These are phyloP conservation scores for Pyrrhia umbra DNA, from an alignment of 2,888 invertebrate genomes.

Conservation along the genomic window DNA sequence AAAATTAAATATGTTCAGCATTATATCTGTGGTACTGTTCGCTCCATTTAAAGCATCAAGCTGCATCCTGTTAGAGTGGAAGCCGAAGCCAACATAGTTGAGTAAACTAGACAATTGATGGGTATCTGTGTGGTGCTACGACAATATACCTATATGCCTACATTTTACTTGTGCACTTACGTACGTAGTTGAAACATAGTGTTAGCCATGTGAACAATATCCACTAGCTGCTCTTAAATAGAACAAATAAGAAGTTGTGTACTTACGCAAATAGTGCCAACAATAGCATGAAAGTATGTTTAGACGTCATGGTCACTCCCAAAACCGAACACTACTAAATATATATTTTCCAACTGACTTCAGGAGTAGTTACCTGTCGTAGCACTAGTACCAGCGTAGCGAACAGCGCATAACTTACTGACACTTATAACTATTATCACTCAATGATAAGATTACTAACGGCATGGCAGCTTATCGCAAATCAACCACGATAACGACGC, in stretches of 20 bases:
- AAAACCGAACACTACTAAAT: conserved; percentile 67
- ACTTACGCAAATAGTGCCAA: conserved; percentile 82
- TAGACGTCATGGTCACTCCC: conserved; percentile 79
- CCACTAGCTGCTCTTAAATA: conserved; percentile 13
- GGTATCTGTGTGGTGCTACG: too few relatives aligned
- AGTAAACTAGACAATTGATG: too few relatives aligned
- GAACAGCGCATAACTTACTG: conserved; percentile 87
- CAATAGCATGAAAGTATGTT: conserved; percentile 75
- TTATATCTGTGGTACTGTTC: too few relatives aligned
- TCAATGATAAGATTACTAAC: conserved; percentile 88
- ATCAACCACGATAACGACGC: conserved; percentile 85
- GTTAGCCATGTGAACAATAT: conserved; percentile 26
- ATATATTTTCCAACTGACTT: conserved; percentile 73
- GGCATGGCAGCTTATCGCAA: conserved; percentile 88
- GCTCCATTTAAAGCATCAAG: too few relatives aligned
- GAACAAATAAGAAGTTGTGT: conserved; percentile 45
- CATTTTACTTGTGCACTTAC: conserved; percentile 18
- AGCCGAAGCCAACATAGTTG: too few relatives aligned
- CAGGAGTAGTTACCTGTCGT: conserved; percentile 79
- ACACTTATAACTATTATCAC: conserved; percentile 89
- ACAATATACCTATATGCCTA: conserved; percentile 14
- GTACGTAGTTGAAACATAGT: conserved; percentile 19
- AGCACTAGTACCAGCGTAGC: conserved; percentile 81
- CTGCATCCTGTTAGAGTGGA: too few relatives aligned
- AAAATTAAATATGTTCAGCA: too few relatives aligned